phyloP scores from a whole-genome alignment of 1,140 invertebrate species.

The Nebria ingens region DNA sequence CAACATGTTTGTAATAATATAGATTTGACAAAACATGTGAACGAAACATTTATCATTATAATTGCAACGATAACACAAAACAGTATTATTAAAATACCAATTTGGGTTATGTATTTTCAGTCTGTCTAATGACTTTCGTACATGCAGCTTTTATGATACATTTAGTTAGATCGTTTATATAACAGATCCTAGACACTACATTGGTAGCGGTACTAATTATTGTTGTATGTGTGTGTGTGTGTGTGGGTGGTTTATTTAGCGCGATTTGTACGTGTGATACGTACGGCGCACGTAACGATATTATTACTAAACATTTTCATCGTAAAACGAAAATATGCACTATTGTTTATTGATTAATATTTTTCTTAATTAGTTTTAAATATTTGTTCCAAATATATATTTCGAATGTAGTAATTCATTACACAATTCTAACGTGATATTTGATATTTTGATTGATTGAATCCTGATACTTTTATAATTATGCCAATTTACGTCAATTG shows the following conservation, averaged over 20 bases:
- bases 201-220: neutral
- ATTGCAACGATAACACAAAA: neutral
- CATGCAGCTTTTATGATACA: neutral
- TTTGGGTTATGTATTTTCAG: conserved; percentile 3
- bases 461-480: too few relatives aligned
- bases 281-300: neutral
- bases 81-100: conserved; percentile 7
- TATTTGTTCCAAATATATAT: too few relatives aligned
- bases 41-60: neutral
- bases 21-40: neutral
- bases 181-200: neutral
- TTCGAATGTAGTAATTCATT: too few relatives aligned
- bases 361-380: too few relatives aligned
- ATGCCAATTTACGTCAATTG: too few relatives aligned
- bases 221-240: neutral
- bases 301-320: conserved; percentile 1
- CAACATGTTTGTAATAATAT: too few relatives aligned
- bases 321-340: too few relatives aligned
- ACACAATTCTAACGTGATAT: too few relatives aligned
- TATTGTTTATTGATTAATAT: too few relatives aligned
- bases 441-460: too few relatives aligned
- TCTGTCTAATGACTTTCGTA: neutral
- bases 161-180: too few relatives aligned
- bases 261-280: neutral
- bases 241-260: neutral